Evolutionary conservation across 2,888 invertebrate species (phyloP).

Genomic region (Lottia gigantea): DNA sequence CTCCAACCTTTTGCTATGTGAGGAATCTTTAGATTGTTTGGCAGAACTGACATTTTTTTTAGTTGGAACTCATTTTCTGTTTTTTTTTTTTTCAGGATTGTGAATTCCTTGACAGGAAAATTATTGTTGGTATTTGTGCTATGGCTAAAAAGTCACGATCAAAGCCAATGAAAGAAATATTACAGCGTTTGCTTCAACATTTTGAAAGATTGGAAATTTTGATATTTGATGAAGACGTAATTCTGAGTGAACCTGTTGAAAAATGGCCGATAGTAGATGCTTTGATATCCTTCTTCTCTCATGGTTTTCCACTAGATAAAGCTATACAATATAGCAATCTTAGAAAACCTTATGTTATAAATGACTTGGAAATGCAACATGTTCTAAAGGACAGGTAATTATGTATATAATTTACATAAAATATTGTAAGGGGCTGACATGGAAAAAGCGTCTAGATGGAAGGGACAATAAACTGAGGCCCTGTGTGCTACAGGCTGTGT

Average conservation of each 20-base stretch:
- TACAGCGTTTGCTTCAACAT: constrained; percentile 88
- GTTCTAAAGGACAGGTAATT: constrained; percentile 87
- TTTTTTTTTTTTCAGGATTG: constrained; percentile 18
- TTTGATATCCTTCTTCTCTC: constrained; percentile 97
- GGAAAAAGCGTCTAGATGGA: too few relatives aligned
- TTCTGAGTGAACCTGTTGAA: constrained; percentile 94
- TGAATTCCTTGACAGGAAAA: constrained; percentile 36
- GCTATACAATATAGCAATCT: constrained; percentile 95
- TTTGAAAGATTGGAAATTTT: constrained; percentile 84
- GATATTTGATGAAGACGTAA: constrained; percentile 95
- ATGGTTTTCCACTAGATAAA: constrained; percentile 97
- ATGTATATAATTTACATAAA: background rate
- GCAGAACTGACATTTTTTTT: too few relatives aligned
- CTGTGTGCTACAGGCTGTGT: too few relatives aligned
- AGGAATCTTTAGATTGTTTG: too few relatives aligned
- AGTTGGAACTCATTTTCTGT: too few relatives aligned
- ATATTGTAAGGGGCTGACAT: too few relatives aligned
- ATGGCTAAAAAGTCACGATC: constrained; percentile 99
- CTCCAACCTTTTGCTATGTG: too few relatives aligned
- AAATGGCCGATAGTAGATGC: constrained; percentile 99
- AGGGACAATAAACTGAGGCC: too few relatives aligned
- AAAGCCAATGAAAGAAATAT: constrained; percentile 99
- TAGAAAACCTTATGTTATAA: constrained; percentile 95
- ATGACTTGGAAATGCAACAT: constrained; percentile 98
- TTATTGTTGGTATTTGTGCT: constrained; percentile 98